phyloP scores from a whole-genome alignment of 1,140 invertebrate species.

The Pseudomyrmex gracilis region DNA sequence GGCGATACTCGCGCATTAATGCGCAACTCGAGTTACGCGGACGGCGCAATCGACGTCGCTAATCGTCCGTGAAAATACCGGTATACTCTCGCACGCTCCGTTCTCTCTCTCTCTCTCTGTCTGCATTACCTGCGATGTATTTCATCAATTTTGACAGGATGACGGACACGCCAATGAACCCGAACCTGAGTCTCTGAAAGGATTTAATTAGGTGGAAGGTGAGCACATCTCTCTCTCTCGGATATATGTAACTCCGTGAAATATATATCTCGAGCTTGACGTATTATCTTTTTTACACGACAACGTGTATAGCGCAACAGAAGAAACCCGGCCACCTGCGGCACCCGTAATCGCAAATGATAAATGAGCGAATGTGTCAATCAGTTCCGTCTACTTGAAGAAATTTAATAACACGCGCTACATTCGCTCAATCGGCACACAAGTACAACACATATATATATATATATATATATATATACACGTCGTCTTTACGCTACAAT shows the following conservation, averaged over 20 bases:
- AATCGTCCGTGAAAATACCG: constrained; percentile 74
- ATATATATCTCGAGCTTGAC: constrained; percentile 28
- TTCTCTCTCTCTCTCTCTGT: too few relatives aligned
- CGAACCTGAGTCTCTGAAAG: constrained; percentile 13
- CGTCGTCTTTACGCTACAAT: background rate
- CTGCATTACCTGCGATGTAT: constrained; percentile 25
- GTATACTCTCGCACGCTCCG: constrained; percentile 7
- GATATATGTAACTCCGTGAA: background rate
- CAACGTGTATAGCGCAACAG: background rate
- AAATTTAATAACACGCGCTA: constrained; percentile 6
- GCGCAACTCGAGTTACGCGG: constrained; percentile 41
- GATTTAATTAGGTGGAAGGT: constrained; percentile 35
- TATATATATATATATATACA: too few relatives aligned
- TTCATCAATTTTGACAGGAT: constrained; percentile 43
- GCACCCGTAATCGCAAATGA: constrained; percentile 1
- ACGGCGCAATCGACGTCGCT: constrained; percentile 58
- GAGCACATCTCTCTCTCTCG: background rate
- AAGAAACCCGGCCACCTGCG: background rate
- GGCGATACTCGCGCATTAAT: constrained; percentile 42
- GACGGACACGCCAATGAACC: constrained; percentile 9
- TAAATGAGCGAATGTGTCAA: constrained; percentile 21
- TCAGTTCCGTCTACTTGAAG: constrained; percentile 25
- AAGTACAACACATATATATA: too few relatives aligned
- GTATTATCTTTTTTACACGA: constrained; percentile 27
- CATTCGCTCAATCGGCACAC: background rate